phyloP scores from a whole-genome alignment of 2,113 vertebrate genomes.

The Cyprinodon variegatus region DNA sequence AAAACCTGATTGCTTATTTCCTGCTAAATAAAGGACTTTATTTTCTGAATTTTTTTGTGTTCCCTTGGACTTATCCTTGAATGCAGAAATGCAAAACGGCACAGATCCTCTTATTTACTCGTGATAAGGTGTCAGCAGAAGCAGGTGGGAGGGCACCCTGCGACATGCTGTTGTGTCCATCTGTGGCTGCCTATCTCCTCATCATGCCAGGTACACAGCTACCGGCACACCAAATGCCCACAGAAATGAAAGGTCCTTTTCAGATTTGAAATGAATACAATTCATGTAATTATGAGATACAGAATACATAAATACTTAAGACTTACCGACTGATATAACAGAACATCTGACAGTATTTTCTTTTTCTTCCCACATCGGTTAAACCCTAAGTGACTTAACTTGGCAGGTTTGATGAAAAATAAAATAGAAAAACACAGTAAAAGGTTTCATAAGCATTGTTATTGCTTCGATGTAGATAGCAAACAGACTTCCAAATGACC shows the following conservation, averaged over 20 bases:
- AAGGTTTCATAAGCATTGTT: not conserved
- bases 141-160: slow-evolving; percentile 65
- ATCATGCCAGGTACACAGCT: slow-evolving; percentile 40
- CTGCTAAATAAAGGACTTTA: too few relatives aligned
- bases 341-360: slow-evolving; percentile 34
- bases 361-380: slow-evolving; percentile 13
- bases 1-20: not conserved
- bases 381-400: slow-evolving; percentile 30
- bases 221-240: slow-evolving; percentile 24
- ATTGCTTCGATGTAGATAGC: not conserved
- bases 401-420: slow-evolving; percentile 12
- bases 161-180: slow-evolving; percentile 68
- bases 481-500: not conserved
- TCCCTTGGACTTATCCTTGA: not conserved
- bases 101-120: slow-evolving; percentile 32
- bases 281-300: slow-evolving; percentile 17
- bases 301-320: slow-evolving; percentile 28
- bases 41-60: not conserved
- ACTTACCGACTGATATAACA: slow-evolving; percentile 32
- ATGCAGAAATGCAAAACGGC: not conserved
- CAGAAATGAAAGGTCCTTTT: slow-evolving; percentile 21
- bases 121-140: slow-evolving; percentile 59
- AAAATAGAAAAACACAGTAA: not conserved
- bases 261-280: slow-evolving; percentile 13
- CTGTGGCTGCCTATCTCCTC: slow-evolving; percentile 56